Evolutionary conservation across 2,797 vertebrate species (phyloP), one percentile per base, ranked within the genome.

Genomic region (Pipistrellus pipistrellus): DNA sequence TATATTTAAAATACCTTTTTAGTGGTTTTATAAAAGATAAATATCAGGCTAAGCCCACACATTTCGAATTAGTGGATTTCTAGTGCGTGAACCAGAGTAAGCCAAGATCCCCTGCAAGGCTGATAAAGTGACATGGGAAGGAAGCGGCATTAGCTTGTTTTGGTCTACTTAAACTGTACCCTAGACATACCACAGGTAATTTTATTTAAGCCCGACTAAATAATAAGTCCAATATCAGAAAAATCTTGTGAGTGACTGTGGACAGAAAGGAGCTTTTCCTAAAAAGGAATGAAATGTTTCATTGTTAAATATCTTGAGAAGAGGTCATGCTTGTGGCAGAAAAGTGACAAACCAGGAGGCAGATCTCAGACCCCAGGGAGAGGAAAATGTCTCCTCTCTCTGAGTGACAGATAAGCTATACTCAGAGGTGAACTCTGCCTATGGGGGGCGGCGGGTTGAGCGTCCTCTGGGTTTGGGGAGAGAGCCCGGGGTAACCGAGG

Each of bases 151-250:
- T 48, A 48, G 15, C 8, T 81, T 59, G 6, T 59, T 81, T 69
- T 53, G 13, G 13, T 69, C 25, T 12, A 66, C 21, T 6, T 35
- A n/a, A 90, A 53, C 3, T 80, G 8, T 64, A 44, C 32, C n/a
- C 15, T 73, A 17, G 35, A 62, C 18, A 14, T 69, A 21, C 30
- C 21, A 38, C 18, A 25, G 4, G 12, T 55, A 55, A n/a, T 51
- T 89, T 86, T 38, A 72, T 64, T 87, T 82, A 80, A 96, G 11
- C 0, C 27, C 10, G 2, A 59, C 41, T 81, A 75, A 75, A 30
- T 77, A 59, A 62, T n/a, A 93, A 72, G 68, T 59, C 46, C 72
- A 80, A 48, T 35, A 3, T 35, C 46, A 82, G 84, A 86, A 73
- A 73, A 72, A 62, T 12, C 44, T 17, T 14, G 8, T 68, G 38